A percentile compares a stretch with the other conserved stretches of the same genome.
phyloP scores from a whole-genome alignment of 64 coral and sea anemone genomes.

The Dendrophyllia cribrosa region DNA sequence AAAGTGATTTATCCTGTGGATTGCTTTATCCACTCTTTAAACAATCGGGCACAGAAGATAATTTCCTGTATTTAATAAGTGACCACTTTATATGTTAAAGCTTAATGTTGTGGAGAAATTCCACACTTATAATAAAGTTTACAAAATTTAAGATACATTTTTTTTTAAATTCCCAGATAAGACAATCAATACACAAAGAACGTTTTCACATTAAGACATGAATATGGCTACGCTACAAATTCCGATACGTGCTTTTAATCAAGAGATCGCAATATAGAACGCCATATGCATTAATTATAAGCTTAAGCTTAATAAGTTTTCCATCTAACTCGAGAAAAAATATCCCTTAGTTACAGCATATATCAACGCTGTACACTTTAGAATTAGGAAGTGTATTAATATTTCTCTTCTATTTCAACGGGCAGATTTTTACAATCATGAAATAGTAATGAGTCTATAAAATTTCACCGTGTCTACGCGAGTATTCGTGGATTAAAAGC shows the following conservation, averaged over 20 bases:
- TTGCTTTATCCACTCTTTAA: no score
- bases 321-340: background rate
- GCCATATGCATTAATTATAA: no score
- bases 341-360: background rate
- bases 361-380: background rate
- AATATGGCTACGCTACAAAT: background rate
- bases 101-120: no score
- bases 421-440: background rate
- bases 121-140: no score
- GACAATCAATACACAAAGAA: background rate
- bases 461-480: slow-evolving; percentile 13
- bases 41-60: no score
- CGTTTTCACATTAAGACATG: background rate
- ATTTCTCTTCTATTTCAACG: background rate
- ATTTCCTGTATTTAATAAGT: no score
- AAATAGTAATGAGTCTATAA: slow-evolving; percentile 41
- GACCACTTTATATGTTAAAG: no score
- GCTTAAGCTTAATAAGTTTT: no score
- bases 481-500: background rate
- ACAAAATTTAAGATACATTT: no score
- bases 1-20: no score
- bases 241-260: background rate
- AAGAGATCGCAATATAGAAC: background rate
- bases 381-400: background rate
- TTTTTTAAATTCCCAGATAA: background rate